Base-by-base conservation (phyloP, 2,797 vertebrate species). In the Columba guinea region DNA sequence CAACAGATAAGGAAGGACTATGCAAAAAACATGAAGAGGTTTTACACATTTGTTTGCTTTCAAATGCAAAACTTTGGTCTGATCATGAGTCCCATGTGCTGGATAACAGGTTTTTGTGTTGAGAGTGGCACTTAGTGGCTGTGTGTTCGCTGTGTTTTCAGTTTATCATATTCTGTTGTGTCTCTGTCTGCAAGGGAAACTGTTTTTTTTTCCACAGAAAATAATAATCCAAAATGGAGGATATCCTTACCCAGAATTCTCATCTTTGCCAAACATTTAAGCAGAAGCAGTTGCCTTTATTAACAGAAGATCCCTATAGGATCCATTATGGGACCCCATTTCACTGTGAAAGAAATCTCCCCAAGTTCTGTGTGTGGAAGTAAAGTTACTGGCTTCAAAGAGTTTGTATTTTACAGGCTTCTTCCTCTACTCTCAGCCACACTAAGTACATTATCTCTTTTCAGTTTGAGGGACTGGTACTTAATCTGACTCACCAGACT, bases 401-500 rank as follows among this genome's bases (percentile, higher is more conserved):
- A 32, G 27, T 53, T 87, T 76, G 28, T 56, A 55, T 73, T 83
- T 89, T 76, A 67, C 28, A 44, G 17, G n/a, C 11, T 34, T 53
- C n/a, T 59, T 74, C 23, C n/a, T 56, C 49, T 81, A 10, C 26
- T 67, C 11, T 71, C 32, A 64, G 30, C 21, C 30, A 67, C 2
- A 2, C 1, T 0, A 68, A 64, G 17, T 55, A 15, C 0, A 0
- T 87, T 69, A 32, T 53, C 60, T 70, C 46, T 23, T 92, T 83
- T 83, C 34, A 39, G 28, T 68, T 46, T 58, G 76, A 58, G 70
- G 76, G 77, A 55, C 63, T 32, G 51, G 59, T 78, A 55, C 64
- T 89, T 87, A 63, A 55, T 71, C 14, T 91, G 65, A 49, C 52
- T 91, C 87, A 64, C 35, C 46, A 59, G 53, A 53, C 46, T 75